phyloP scores from a whole-genome alignment of 2,888 invertebrate species.

The Phragmatobia fuliginosa region DNA sequence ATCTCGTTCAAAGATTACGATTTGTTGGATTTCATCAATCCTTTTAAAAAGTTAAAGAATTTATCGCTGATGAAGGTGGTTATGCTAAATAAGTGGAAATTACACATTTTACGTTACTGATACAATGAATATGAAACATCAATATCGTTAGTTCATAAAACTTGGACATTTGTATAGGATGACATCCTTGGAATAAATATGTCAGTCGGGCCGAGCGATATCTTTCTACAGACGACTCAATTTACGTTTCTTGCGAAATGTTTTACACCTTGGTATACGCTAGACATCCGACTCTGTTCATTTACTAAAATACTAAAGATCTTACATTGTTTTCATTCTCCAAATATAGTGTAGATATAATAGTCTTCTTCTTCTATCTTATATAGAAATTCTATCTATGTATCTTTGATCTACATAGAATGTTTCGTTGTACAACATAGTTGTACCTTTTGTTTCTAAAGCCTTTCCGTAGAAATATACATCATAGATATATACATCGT shows the following conservation, averaged over 20 bases:
- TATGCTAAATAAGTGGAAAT: background rate
- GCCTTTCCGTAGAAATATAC: too few species aligned
- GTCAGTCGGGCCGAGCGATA: background rate
- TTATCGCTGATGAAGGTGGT: background rate
- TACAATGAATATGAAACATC: background rate
- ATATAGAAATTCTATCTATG: too few species aligned
- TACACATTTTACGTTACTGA: background rate
- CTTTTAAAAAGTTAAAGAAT: too few species aligned
- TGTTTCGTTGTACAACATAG: too few species aligned
- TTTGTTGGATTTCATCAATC: background rate
- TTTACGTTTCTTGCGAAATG: background rate
- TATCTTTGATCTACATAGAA: too few species aligned
- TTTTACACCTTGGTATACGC: background rate
- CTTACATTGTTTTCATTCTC: background rate
- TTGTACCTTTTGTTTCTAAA: too few species aligned
- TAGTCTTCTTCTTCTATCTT: too few species aligned
- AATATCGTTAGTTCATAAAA: background rate
- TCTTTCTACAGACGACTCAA: too few species aligned
- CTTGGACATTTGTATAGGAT: background rate
- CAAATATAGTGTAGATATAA: too few species aligned
- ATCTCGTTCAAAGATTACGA: background rate
- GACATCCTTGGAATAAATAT: too few species aligned
- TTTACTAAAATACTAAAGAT: background rate
- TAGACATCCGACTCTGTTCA: background rate
- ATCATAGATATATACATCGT: too few species aligned